Base-by-base conservation (phyloP, 2,113 vertebrate species). In the Anolis carolinensis region DNA sequence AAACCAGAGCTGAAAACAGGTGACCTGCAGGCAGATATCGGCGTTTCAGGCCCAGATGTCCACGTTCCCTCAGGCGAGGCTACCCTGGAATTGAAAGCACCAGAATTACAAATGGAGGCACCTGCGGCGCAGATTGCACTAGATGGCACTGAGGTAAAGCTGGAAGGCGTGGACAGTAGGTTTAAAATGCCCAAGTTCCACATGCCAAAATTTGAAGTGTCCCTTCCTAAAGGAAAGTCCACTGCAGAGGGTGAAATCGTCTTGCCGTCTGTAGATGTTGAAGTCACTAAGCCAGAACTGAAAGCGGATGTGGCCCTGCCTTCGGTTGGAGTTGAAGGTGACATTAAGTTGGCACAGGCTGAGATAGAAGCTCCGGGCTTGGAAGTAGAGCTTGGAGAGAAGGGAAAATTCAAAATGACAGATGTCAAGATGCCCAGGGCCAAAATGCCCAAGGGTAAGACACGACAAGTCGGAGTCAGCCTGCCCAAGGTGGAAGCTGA, bases 201-300 rank as follows among this genome's bases (percentile, higher is more conserved):
- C 36, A 91, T 82, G 25, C 91, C 93, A 0, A 90, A 73, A 55
- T 91, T 91, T 82, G 88, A n/a, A 1, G 25, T 93, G 79, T 88
- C 76, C 79, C 70, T 6, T 14, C 5, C 79, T 32, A 88, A 88
- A 18, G 90, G 48, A 18, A 92, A 92, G 59, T 0, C 39, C 2
- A 44, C 70, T 50, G 34, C 44, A 21, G 76, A 65, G 16, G 25
- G 63, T 4, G 74, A 89, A 32, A 0, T 89, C 34, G 75, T 7
- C 70, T 67, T 90, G 2, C 32, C 91, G 73, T 14, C 88, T 18
- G 0, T 50, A 0, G 85, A 92, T 8, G 13, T 18, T 81, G 4
- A 34, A 0, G 1, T 84, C 20, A 34, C 82, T 27, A 88, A 86
- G 18, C 48, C 55, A 34, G 85, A 91, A 76, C 27, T 10, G 0